Conservation (phyloP, 2,888 invertebrate genomes). For the Amphipoea oculea region DNA sequence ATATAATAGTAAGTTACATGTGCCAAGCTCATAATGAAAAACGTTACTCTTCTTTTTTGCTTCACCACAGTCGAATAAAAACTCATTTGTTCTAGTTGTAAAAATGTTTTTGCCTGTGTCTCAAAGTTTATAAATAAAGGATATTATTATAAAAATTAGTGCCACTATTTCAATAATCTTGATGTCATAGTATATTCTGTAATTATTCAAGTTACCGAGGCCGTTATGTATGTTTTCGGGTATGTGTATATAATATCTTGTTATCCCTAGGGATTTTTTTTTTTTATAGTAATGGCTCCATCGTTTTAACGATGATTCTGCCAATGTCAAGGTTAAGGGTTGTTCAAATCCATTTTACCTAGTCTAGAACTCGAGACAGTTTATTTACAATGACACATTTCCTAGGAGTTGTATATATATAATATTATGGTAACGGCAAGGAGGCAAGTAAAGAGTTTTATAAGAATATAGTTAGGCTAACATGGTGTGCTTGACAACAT, state of each 20-base stretch:
- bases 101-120: neutral
- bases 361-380: conserved; percentile 20
- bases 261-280: conserved; percentile 16
- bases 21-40: conserved; percentile 20
- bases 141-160: conserved; percentile 2
- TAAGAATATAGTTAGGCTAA: conserved; percentile 11
- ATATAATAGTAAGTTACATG: conserved; percentile 20
- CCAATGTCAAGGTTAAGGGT: too few species aligned
- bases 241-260: conserved; percentile 24
- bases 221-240: conserved; percentile 19
- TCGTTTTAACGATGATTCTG: too few species aligned
- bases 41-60: conserved; percentile 1
- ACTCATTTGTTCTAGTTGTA: neutral
- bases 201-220: conserved; percentile 49
- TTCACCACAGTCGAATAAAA: conserved; percentile 7
- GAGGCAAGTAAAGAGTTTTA: conserved; percentile 14
- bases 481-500: neutral
- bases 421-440: conserved; percentile 6
- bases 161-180: conserved; percentile 12
- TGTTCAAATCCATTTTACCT: conserved; percentile 18
- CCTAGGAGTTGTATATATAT: conserved; percentile 19
- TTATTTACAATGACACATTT: conserved; percentile 26
- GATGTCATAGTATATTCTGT: conserved; percentile 29
- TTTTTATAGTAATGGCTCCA: too few species aligned
- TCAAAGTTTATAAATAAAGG: neutral